These are phyloP conservation scores for Prietella phreatophila DNA, from an alignment of 2,113 vertebrate genomes.

Conservation along the genomic window DNA sequence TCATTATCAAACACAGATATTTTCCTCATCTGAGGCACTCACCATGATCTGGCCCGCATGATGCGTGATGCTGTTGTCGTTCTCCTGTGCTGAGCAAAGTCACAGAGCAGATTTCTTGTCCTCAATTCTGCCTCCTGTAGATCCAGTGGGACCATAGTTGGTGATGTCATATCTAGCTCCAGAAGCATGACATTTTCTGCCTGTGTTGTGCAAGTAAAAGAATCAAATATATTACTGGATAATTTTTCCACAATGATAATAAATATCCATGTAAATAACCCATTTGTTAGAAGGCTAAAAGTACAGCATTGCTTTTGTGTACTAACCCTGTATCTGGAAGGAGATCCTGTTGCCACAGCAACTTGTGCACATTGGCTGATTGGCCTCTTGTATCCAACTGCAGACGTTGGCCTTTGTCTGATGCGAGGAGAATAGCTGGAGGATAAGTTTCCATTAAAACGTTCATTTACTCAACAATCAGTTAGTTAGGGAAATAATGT, in stretches of 20 bases:
- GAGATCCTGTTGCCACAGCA: constrained; percentile 81
- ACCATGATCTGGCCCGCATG: constrained; percentile 91
- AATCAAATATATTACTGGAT: background rate
- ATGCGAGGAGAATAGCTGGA: constrained; percentile 73
- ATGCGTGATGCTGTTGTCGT: constrained; percentile 74
- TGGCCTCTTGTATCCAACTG: constrained; percentile 91
- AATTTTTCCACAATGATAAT: background rate
- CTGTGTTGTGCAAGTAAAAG: constrained; percentile 67
- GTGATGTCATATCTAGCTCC: constrained; percentile 88
- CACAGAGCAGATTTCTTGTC: constrained; percentile 44
- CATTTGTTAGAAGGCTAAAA: background rate
- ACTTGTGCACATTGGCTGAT: constrained; percentile 89
- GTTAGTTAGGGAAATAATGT: background rate
- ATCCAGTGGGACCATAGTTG: constrained; percentile 75
- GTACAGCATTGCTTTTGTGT: background rate
- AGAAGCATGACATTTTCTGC: constrained; percentile 94
- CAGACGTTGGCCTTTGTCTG: constrained; percentile 84
- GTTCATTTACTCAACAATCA: background rate
- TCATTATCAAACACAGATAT: background rate
- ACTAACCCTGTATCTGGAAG: constrained; percentile 87
- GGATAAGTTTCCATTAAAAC: constrained; percentile 6
- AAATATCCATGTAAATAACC: background rate
- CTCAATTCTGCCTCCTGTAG: constrained; percentile 75
- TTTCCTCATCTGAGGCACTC: constrained; percentile 54
- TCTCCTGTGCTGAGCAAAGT: constrained; percentile 69